These are phyloP conservation scores for Salvator merianae DNA, from an alignment of 2,113 vertebrate genomes.

Conservation along the genomic window DNA sequence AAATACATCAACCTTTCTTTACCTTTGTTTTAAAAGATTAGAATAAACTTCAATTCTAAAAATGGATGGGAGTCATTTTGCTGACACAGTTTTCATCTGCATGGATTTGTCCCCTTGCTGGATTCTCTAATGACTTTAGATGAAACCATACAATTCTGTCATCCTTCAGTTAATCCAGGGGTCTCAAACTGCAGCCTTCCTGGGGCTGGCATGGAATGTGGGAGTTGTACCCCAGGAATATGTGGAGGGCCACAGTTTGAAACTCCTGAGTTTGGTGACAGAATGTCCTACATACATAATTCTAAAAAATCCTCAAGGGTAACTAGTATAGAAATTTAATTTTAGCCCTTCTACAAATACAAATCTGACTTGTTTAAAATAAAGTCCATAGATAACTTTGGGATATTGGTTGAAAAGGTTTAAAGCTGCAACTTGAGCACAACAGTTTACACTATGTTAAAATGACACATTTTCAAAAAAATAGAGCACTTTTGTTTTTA, in stretches of 20 bases:
- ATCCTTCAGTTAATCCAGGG: constrained; percentile 43
- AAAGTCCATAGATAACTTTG: constrained; percentile 42
- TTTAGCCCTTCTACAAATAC: constrained; percentile 45
- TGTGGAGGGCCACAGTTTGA: too few species aligned
- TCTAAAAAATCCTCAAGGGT: constrained; percentile 4
- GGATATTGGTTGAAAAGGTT: constrained; percentile 31
- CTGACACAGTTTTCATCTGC: constrained; percentile 50
- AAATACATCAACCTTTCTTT: constrained; percentile 52
- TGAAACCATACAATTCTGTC: constrained; percentile 29
- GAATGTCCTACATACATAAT: constrained; percentile 17
- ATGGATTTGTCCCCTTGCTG: constrained; percentile 45
- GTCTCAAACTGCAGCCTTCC: too few species aligned
- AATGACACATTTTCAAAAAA: constrained; percentile 28
- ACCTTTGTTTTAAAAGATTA: constrained; percentile 52
- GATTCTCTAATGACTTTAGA: constrained; percentile 50
- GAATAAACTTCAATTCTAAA: constrained; percentile 56
- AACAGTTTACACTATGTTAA: constrained; percentile 46
- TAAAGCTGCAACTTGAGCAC: constrained; percentile 42
- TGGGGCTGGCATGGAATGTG: too few species aligned
- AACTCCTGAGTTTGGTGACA: constrained; percentile 32
- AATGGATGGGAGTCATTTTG: constrained; percentile 51
- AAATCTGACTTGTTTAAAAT: constrained; percentile 41
- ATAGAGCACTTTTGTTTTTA: constrained; percentile 52
- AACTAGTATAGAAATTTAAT: constrained; percentile 17
- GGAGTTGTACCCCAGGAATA: too few species aligned